A percentile compares a stretch with the other conserved stretches of the same genome.
These are phyloP conservation scores for Caloenas nicobarica DNA, from an alignment of 2,113 vertebrate species.

Conservation along the genomic window DNA sequence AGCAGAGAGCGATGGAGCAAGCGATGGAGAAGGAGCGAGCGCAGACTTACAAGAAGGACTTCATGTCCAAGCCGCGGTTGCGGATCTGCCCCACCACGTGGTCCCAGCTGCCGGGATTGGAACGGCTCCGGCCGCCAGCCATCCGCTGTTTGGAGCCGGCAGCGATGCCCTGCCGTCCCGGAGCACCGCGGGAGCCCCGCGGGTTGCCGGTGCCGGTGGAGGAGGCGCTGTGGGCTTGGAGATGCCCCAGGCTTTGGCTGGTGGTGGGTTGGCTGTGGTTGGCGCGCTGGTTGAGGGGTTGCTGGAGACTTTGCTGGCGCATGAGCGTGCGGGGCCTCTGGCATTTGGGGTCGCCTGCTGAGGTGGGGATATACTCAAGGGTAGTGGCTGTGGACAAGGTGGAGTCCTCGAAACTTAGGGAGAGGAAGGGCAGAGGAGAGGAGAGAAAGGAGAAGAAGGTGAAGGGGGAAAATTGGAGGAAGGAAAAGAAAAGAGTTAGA, in stretches of 20 bases:
- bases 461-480: slow-evolving; percentile 78
- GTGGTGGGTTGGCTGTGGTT: slow-evolving; percentile 89
- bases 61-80: slow-evolving; percentile 96
- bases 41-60: slow-evolving; percentile 97
- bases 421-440: slow-evolving; percentile 71
- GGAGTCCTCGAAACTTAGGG: slow-evolving; percentile 92
- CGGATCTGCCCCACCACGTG: slow-evolving; percentile 97
- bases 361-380: slow-evolving; percentile 93
- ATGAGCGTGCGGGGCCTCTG: slow-evolving; percentile 90
- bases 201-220: slow-evolving; percentile 73
- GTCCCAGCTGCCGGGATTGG: slow-evolving; percentile 96
- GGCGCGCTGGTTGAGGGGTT: slow-evolving; percentile 87
- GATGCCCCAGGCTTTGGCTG: slow-evolving; percentile 96
- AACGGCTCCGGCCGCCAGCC: slow-evolving; percentile 81
- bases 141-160: slow-evolving; percentile 85
- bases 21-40: background rate
- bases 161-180: slow-evolving; percentile 73
- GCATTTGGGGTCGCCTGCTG: slow-evolving; percentile 82
- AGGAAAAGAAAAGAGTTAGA: slow-evolving; percentile 85
- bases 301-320: slow-evolving; percentile 96
- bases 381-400: slow-evolving; percentile 90
- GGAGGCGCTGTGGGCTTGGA: slow-evolving; percentile 81
- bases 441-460: slow-evolving; percentile 81
- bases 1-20: background rate
- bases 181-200: slow-evolving; percentile 74